A percentile compares a stretch with the other conserved stretches of the same genome.
phyloP scores from a whole-genome alignment of 2,113 vertebrate species.

The Theristicus caerulescens region DNA sequence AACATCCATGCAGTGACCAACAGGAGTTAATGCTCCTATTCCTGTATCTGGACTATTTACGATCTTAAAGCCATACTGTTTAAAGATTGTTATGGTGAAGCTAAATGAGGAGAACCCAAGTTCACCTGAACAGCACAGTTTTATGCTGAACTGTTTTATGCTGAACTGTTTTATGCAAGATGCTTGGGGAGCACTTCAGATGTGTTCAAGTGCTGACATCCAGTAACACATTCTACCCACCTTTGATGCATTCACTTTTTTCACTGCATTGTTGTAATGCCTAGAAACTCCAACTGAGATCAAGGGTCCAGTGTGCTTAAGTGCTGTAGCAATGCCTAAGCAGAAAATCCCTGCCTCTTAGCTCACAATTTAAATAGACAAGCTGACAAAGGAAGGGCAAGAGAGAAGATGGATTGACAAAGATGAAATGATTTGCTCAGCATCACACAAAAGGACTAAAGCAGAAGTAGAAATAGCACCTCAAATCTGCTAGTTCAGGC shows the following conservation, averaged over 20 bases:
- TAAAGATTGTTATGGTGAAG: not conserved
- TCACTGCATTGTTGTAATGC: not conserved
- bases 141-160: not conserved
- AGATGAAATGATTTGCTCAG: not conserved
- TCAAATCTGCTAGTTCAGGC: not conserved
- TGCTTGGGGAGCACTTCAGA: not conserved
- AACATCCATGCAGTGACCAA: not conserved
- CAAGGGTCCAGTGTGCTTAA: not conserved
- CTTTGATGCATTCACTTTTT: not conserved
- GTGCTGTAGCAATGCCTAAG: not conserved
- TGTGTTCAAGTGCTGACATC: not conserved
- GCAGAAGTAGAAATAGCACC: not conserved
- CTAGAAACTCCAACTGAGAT: not conserved
- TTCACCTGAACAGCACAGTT: not conserved
- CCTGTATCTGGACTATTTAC: not conserved
- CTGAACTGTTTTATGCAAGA: not conserved
- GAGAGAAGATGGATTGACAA: not conserved
- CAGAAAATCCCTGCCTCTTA: slow-evolving; percentile 1
- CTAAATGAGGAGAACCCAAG: not conserved
- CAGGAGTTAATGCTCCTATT: not conserved
- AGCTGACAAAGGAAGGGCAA: not conserved
- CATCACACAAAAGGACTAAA: not conserved
- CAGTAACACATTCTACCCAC: not conserved
- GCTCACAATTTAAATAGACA: not conserved
- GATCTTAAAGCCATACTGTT: not conserved